Percentiles rank a stretch among this genome's conserved stretches.
Conservation (phyloP, 2,888 invertebrate species). For the Hedychridium roseum region DNA sequence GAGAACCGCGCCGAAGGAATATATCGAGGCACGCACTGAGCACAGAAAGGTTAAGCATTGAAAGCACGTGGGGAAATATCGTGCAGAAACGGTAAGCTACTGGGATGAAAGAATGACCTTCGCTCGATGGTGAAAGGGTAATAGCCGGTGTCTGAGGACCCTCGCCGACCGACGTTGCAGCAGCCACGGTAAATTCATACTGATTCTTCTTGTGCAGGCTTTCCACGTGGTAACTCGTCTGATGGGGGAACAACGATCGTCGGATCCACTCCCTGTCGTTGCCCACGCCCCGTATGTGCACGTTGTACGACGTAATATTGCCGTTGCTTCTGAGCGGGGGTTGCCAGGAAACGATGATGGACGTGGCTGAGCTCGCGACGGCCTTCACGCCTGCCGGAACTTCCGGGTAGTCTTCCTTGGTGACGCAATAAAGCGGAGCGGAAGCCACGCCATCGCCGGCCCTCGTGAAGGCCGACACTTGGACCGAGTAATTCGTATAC, state of each 20-base stretch:
- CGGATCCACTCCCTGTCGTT: slow-evolving; percentile 58
- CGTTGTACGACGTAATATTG: slow-evolving; percentile 59
- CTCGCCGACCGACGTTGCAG: slow-evolving; percentile 62
- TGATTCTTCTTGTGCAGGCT: slow-evolving; percentile 61
- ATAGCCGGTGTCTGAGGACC: slow-evolving; percentile 62
- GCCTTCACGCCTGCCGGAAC: slow-evolving; percentile 92
- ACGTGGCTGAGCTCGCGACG: slow-evolving; percentile 83
- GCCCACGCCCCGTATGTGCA: slow-evolving; percentile 53
- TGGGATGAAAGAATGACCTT: slow-evolving; percentile 48
- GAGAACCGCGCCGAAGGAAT: slow-evolving; percentile 61
- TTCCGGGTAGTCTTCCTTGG: slow-evolving; percentile 91
- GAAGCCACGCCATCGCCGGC: slow-evolving; percentile 90
- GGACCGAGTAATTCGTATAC: slow-evolving; percentile 92
- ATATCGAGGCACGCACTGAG: slow-evolving; percentile 63
- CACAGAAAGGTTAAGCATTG: not conserved
- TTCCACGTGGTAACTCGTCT: slow-evolving; percentile 59
- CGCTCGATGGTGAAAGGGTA: slow-evolving; percentile 63
- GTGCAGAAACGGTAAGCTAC: not conserved
- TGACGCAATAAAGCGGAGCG: slow-evolving; percentile 83
- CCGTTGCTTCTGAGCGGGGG: slow-evolving; percentile 88
- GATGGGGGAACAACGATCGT: slow-evolving; percentile 50
- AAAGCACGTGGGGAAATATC: not conserved
- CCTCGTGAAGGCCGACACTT: slow-evolving; percentile 86
- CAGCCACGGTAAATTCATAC: slow-evolving; percentile 63
- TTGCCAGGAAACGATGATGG: slow-evolving; percentile 89